Percentiles rank a stretch among this genome's conserved stretches.
phyloP scores from a whole-genome alignment of 2,113 vertebrate genomes.

The Strigops habroptila region DNA sequence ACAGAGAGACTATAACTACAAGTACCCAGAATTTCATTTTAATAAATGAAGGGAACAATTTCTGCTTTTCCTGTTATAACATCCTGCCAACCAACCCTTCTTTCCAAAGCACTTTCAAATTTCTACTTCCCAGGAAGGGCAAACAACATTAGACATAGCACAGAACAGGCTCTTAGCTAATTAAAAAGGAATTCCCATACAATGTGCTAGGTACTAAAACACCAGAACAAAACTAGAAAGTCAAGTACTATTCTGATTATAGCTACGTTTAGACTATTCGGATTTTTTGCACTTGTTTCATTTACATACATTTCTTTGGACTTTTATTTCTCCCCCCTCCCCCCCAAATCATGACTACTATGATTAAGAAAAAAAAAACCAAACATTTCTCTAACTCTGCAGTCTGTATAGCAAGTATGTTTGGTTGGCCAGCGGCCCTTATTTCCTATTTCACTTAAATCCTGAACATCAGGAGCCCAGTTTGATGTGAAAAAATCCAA shows the following conservation, averaged over 20 bases:
- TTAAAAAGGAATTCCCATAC: constrained; percentile 9
- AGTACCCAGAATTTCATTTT: background rate
- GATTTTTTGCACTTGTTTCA: background rate
- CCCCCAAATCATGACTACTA: background rate
- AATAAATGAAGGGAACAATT: background rate
- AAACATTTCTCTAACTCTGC: background rate
- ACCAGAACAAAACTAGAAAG: background rate
- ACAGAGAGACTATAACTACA: background rate
- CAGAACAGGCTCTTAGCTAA: constrained; percentile 6
- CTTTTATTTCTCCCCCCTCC: background rate
- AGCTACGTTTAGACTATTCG: background rate
- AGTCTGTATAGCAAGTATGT: background rate
- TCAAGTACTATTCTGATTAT: background rate
- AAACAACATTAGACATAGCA: background rate
- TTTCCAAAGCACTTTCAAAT: background rate
- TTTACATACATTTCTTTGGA: background rate
- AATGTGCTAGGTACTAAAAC: background rate
- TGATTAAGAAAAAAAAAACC: background rate
- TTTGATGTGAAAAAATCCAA: background rate
- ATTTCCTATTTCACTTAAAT: background rate
- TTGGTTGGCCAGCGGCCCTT: background rate
- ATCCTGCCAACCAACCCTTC: background rate
- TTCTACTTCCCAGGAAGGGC: background rate
- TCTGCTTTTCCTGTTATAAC: background rate
- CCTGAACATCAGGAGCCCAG: background rate